Evolutionary conservation across 2,888 invertebrate genomes (phyloP).

Genomic region (Ichneumon xanthorius): DNA sequence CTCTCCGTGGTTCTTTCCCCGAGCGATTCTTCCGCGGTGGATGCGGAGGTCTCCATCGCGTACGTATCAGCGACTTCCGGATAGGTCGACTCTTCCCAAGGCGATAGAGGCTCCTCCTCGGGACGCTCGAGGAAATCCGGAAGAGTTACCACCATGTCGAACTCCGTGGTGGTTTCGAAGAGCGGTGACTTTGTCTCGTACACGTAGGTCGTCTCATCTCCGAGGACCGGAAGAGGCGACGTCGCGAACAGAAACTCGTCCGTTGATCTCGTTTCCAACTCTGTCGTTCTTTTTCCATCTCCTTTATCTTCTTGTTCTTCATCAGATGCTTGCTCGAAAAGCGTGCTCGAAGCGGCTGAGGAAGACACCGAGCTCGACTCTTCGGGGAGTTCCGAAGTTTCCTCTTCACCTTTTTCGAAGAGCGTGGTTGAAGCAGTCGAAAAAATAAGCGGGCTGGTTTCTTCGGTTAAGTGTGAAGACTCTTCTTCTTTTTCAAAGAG

Average conservation of each 20-base stretch:
- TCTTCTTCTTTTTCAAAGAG: neutral
- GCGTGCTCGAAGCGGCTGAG: neutral
- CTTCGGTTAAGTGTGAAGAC: neutral
- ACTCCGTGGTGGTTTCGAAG: constrained; percentile 33
- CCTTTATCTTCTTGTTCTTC: constrained; percentile 5
- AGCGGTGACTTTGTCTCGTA: constrained; percentile 4
- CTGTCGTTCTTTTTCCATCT: constrained; percentile 45
- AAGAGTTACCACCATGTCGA: constrained; percentile 46
- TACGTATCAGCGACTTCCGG: neutral
- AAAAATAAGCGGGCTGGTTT: neutral
- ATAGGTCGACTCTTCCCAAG: constrained; percentile 25
- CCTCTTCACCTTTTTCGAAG: neutral
- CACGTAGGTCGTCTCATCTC: neutral
- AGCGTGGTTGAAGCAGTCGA: neutral
- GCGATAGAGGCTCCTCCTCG: constrained; percentile 28
- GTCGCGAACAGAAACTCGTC: constrained; percentile 31
- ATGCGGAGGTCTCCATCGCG: constrained; percentile 11
- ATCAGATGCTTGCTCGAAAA: neutral
- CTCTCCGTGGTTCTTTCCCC: neutral
- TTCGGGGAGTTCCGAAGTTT: neutral
- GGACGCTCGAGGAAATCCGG: constrained; percentile 60
- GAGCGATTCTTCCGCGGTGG: neutral
- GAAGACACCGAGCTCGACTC: neutral
- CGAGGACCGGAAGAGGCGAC: constrained; percentile 35
- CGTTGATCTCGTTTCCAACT: constrained; percentile 43